Conservation (phyloP, 2,888 invertebrate genomes). For the Sphinx pinastri region DNA sequence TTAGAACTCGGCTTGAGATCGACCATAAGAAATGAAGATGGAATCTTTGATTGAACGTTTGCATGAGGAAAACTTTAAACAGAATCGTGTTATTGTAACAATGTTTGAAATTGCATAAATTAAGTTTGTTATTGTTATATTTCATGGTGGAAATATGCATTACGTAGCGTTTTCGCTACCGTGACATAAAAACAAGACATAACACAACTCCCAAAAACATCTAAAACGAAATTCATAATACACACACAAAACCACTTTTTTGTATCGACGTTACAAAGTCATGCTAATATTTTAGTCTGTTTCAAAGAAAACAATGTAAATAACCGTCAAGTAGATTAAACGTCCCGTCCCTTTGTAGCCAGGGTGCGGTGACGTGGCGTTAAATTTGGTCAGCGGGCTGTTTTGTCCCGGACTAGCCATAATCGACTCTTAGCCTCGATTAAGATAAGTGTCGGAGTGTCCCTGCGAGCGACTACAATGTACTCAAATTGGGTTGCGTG, state of each 20-base stretch:
- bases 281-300: background rate
- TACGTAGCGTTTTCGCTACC: no score
- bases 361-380: conserved; percentile 8
- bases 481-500: background rate
- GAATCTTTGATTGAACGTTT: background rate
- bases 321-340: background rate
- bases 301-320: background rate
- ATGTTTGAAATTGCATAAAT: no score
- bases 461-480: conserved; percentile 7
- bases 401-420: background rate
- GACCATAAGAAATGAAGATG: background rate
- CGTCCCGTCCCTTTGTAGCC: conserved; percentile 15
- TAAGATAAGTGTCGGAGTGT: conserved; percentile 6
- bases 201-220: no score
- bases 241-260: background rate
- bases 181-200: no score
- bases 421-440: background rate
- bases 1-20: no score
- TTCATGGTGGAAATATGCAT: no score
- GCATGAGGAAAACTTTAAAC: background rate
- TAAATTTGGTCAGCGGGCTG: conserved; percentile 6
- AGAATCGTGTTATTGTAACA: background rate
- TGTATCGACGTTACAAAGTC: background rate
- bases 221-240: no score
- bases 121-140: no score